Evolutionary conservation across 2,888 invertebrate genomes (phyloP).

Genomic region (Lycaena phlaeas): DNA sequence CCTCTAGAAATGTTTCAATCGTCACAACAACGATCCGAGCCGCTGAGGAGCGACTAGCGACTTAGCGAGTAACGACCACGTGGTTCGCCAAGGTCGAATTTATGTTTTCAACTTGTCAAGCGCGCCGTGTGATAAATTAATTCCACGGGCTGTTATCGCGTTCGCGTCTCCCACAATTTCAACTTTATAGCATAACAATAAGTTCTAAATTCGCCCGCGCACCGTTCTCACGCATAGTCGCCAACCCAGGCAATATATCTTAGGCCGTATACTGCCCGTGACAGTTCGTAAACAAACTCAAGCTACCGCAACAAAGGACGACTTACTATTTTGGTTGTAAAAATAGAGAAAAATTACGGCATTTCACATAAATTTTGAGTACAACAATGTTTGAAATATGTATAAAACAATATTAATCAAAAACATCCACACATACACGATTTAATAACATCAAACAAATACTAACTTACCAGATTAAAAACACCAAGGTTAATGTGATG

Average conservation of each 20-base stretch:
- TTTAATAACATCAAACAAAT: slow-evolving; percentile 1
- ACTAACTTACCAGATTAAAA: slow-evolving; percentile 55
- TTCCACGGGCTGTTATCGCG: slow-evolving; percentile 69
- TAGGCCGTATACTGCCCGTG: slow-evolving; percentile 73
- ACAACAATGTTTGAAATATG: slow-evolving; percentile 10
- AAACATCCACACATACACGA: slow-evolving; percentile 3
- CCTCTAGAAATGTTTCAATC: no score
- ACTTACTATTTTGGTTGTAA: slow-evolving; percentile 24
- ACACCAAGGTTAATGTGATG: slow-evolving; percentile 41
- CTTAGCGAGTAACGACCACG: no score
- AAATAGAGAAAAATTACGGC: not conserved
- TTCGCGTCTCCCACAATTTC: slow-evolving; percentile 20
- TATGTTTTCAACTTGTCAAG: slow-evolving; percentile 75
- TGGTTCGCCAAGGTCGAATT: slow-evolving; percentile 73
- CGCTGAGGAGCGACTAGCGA: no score
- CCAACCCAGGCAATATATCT: slow-evolving; percentile 74
- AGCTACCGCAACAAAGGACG: slow-evolving; percentile 68
- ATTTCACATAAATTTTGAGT: not conserved
- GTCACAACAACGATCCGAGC: no score
- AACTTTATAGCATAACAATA: slow-evolving; percentile 24
- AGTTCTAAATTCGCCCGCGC: slow-evolving; percentile 33
- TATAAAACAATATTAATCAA: slow-evolving; percentile 11
- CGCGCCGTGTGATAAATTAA: slow-evolving; percentile 74
- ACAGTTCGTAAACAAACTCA: slow-evolving; percentile 75
- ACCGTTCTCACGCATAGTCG: slow-evolving; percentile 64